A percentile compares a stretch with the other conserved stretches of the same genome.
Conservation (phyloP, 2,113 vertebrate genomes). For the Siniperca knerii region DNA sequence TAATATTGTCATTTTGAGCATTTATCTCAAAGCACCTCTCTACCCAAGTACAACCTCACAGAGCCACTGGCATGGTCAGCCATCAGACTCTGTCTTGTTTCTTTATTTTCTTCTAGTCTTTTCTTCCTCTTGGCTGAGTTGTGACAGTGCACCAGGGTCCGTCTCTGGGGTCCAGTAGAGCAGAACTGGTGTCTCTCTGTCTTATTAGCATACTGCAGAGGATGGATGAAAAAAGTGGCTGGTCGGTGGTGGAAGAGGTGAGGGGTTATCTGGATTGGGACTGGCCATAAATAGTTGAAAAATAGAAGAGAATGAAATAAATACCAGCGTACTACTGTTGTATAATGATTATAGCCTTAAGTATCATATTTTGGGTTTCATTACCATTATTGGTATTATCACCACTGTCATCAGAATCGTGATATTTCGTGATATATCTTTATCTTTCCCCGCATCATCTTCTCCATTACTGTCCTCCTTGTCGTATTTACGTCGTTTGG, state of each 20-base stretch:
- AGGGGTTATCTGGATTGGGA: not conserved
- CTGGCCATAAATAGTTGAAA: not conserved
- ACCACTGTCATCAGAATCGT: not conserved
- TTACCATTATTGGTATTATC: not conserved
- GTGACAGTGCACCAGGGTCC: not conserved
- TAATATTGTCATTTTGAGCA: not conserved
- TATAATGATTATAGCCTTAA: too few species aligned
- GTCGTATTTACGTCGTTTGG: not conserved
- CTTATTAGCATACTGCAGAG: conserved; percentile 39
- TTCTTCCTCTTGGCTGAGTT: conserved; percentile 12
- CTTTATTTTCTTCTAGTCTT: not conserved
- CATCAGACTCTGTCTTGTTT: not conserved
- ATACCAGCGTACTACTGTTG: not conserved
- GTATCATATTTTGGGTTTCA: not conserved
- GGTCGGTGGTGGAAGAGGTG: not conserved
- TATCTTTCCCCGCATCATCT: not conserved
- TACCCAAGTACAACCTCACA: not conserved
- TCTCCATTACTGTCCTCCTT: not conserved
- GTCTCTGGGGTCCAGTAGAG: conserved; percentile 31
- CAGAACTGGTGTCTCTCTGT: conserved; percentile 33
- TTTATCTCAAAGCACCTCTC: not conserved
- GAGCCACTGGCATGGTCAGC: not conserved
- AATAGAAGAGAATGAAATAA: not conserved
- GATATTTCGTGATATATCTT: too few species aligned
- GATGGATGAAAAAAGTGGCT: not conserved